These are phyloP conservation scores for Lepidothrix coronata DNA, from an alignment of 2,113 vertebrate species.

Conservation along the genomic window DNA sequence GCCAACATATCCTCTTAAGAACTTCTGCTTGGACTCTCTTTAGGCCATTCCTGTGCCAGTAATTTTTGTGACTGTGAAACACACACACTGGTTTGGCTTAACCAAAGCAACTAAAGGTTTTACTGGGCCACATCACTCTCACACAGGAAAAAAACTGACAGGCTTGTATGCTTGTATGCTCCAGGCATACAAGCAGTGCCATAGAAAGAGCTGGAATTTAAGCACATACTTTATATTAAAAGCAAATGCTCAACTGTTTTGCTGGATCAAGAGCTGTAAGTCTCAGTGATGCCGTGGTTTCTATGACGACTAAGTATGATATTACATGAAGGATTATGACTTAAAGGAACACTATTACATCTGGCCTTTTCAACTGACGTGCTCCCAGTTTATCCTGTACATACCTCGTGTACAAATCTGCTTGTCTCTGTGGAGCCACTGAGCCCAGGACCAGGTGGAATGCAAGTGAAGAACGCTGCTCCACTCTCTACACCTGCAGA, in stretches of 20 bases:
- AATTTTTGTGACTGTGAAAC: background rate
- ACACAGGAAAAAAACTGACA: background rate
- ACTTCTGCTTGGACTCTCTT: background rate
- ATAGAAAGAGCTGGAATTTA: background rate
- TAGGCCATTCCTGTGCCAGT: background rate
- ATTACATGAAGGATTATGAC: constrained; percentile 22
- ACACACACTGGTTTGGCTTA: background rate
- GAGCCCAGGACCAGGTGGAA: background rate
- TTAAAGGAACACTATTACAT: constrained; percentile 26
- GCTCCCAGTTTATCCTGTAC: background rate
- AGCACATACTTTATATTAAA: background rate
- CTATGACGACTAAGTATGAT: constrained; percentile 37
- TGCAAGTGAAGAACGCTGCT: fast-evolving
- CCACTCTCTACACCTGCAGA: background rate
- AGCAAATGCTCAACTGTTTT: constrained; percentile 5
- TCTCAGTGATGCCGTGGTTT: constrained; percentile 21
- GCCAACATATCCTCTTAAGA: background rate
- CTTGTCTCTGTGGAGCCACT: background rate
- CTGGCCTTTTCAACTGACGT: background rate
- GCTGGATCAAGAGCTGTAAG: constrained; percentile 13
- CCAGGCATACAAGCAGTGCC: background rate
- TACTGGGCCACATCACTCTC: background rate
- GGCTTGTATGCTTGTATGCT: too few species aligned
- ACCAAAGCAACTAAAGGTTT: background rate
- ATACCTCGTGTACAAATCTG: background rate